phyloP scores from a whole-genome alignment of 2,113 vertebrate genomes.

The Vidua macroura region DNA sequence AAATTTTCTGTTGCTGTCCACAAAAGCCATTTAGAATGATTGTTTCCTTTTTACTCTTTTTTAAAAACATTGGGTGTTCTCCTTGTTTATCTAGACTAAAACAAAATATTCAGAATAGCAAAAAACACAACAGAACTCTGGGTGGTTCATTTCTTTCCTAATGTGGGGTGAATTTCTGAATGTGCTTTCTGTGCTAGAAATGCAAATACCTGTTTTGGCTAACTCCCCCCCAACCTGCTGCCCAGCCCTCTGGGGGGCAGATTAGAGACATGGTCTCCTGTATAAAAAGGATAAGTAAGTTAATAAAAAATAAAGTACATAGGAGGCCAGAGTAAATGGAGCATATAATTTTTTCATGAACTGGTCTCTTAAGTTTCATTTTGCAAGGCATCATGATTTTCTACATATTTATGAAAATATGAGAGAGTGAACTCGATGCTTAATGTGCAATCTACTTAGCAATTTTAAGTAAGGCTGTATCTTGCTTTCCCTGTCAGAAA shows the following conservation, averaged over 20 bases:
- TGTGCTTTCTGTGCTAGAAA: background rate
- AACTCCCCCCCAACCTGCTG: background rate
- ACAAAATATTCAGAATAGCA: background rate
- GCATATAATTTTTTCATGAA: conserved; percentile 67
- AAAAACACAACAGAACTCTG: background rate
- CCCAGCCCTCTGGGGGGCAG: background rate
- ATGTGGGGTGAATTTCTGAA: background rate
- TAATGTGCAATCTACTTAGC: conserved; percentile 2
- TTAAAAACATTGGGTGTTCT: background rate
- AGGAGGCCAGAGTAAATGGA: conserved; percentile 58
- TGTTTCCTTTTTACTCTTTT: no score
- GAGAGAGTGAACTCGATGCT: background rate
- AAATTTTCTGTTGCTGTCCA: background rate
- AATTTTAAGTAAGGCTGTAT: background rate
- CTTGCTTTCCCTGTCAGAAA: background rate
- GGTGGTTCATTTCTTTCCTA: conserved; percentile 12
- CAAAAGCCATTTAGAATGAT: background rate
- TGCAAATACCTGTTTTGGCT: background rate
- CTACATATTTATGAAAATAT: conserved; percentile 61
- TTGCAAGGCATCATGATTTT: conserved; percentile 44
- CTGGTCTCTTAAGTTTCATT: conserved; percentile 58
- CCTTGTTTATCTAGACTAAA: background rate
- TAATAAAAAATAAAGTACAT: conserved; percentile 60
- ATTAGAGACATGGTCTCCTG: conserved; percentile 1
- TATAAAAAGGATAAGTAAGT: conserved; percentile 43